Evolutionary conservation across 2,797 vertebrate species (phyloP).

Genomic region (Lacerta bilineata): DNA sequence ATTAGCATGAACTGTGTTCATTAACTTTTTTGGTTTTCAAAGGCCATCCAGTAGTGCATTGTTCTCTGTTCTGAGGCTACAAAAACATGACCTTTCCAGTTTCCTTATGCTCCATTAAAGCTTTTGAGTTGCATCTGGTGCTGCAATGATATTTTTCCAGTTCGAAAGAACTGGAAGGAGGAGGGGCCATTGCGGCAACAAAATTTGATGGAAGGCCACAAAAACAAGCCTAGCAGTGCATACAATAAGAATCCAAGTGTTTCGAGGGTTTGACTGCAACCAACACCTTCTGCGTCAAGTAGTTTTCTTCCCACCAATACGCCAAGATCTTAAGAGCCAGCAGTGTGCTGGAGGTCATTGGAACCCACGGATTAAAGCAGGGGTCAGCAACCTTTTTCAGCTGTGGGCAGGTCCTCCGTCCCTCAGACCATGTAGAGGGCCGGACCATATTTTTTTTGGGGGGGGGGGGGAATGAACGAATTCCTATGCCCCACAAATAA

Average conservation of each 20-base stretch:
- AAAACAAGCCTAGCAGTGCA: conserved; percentile 58
- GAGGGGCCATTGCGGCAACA: conserved; percentile 48
- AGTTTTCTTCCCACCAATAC: conserved; percentile 40
- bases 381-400: too few species aligned
- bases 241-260: not conserved
- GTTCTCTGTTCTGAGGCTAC: conserved; percentile 47
- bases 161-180: conserved; percentile 61
- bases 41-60: conserved; percentile 33
- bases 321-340: conserved; percentile 9
- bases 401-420: too few species aligned
- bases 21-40: conserved; percentile 58
- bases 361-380: not conserved
- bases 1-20: conserved; percentile 46
- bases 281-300: rapidly evolving
- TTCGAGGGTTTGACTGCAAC: conserved; percentile 37
- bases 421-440: too few species aligned
- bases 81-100: conserved; percentile 58
- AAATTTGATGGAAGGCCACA: conserved; percentile 49
- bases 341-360: not conserved
- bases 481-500: too few species aligned
- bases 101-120: conserved; percentile 59
- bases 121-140: conserved; percentile 50
- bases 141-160: conserved; percentile 58
- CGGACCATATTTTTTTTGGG: too few species aligned
- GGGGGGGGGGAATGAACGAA: too few species aligned